Base-by-base conservation (phyloP, 2,797 vertebrate species). In the Rhinoraja longicauda region DNA sequence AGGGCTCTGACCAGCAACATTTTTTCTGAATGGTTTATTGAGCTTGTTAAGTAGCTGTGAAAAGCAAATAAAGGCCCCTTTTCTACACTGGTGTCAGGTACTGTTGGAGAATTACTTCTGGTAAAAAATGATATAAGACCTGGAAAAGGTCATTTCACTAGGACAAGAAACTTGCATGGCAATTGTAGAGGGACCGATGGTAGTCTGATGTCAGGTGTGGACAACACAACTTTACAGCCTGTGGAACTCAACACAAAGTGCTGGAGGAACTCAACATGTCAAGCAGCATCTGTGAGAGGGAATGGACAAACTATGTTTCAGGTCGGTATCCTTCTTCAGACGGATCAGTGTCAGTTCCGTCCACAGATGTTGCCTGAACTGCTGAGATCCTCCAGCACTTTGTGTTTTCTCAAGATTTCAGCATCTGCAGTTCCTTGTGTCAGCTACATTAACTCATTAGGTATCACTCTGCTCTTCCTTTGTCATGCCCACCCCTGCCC, bases 1-100 rank as follows among this genome's bases (percentile, higher is more conserved):
- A 86, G 29, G 10, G 4, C 29, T 32, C 82, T 1, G 29, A 86
- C 62, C 13, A n/a, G 29, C 59, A 86, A 86, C 4, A n/a, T 62
- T 78, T 78, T 84, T 45, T n/a, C 29, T 86, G 57, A 62, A 62
- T 86, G 82, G 82, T 1, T n/a, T 86, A 86, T n/a, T 62, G 57
- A 86, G 82, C 82, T 62, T 86, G 82, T 86, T 86, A 86, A 62
- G 57, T 86, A 29, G 26, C 57, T 86, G 82, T n/a, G 29, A 86
- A 19, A 86, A 62, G 29, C 57, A n/a, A 32, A 86, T 15, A 26
- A 57, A 82, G 79, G 82, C 57, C 62, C 29, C 4, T 15, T 86
- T 86, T 86, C 82, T 62, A 5, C 17, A 29, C 57, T 62, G 26
- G 29, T 32, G 57, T 86, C 57, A 86, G 45, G 62, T 13, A 5